Percentiles rank a stretch among this genome's conserved stretches.
Conservation (phyloP, 2,797 vertebrate genomes). For the Threskiornis aethiopicus region DNA sequence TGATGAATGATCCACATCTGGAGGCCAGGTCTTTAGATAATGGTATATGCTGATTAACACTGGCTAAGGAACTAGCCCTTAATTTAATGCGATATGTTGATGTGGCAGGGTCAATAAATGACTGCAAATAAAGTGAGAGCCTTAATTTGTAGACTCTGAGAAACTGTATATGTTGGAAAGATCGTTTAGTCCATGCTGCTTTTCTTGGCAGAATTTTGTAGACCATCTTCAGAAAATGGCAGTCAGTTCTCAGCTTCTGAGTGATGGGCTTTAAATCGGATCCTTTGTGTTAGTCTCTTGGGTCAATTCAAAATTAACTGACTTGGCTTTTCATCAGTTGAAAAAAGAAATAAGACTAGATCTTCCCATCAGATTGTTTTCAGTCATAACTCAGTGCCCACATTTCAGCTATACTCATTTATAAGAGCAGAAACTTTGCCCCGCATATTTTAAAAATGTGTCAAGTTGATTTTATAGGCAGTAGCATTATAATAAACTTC, state of each 20-base stretch:
- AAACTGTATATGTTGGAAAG: constrained; percentile 32
- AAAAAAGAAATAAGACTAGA: constrained; percentile 20
- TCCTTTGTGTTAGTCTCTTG: constrained; percentile 19
- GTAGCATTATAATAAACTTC: constrained; percentile 43
- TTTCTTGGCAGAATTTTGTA: constrained; percentile 52
- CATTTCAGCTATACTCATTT: background rate
- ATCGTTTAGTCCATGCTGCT: background rate
- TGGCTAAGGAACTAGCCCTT: background rate
- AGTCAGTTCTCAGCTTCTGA: constrained; percentile 43
- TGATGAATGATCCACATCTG: constrained; percentile 29
- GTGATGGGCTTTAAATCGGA: constrained; percentile 44
- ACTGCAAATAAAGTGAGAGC: constrained; percentile 6
- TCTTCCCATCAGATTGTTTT: constrained; percentile 34
- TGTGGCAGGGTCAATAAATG: background rate
- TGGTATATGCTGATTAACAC: constrained; percentile 5
- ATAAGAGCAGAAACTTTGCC: constrained; percentile 1
- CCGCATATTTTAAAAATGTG: constrained; percentile 15
- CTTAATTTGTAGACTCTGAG: constrained; percentile 2
- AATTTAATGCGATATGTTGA: constrained; percentile 13
- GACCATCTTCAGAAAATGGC: constrained; percentile 53
- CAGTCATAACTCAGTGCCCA: background rate
- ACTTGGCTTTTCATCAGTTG: constrained; percentile 41
- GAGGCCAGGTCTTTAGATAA: constrained; percentile 8
- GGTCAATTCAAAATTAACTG: constrained; percentile 40
- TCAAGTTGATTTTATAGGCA: constrained; percentile 41